Evolutionary conservation across 1,140 invertebrate genomes (phyloP), one percentile per base, ranked within the genome.

Genomic region (Zaprionus africanus): DNA sequence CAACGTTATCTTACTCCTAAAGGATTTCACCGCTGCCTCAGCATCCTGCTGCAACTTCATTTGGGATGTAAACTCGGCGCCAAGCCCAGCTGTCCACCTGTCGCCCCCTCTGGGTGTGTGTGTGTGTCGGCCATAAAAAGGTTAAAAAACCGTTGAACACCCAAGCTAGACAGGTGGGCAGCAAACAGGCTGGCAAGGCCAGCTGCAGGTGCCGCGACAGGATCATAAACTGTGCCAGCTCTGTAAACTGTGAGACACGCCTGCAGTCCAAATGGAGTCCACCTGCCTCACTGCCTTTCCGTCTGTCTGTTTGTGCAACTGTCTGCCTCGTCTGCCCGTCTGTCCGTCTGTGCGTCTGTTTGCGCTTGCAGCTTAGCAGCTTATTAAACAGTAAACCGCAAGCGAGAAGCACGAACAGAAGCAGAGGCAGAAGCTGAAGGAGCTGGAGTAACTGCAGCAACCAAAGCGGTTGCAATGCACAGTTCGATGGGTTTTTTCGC

Each of bases 321-420:
- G 11, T 36, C 34, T 36, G 12, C 5, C 22, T 26, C 31, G 24
- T 11, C 19, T 41, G 46, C 13, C 2, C 22, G 22, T 22, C 13
- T 15, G 12, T 31, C 12, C 12, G 34, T 36, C 13, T 15, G 12
- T 31, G 22, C 43, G 38, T 41, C 62, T 56, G 64, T 51, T 61
- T 24, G 36, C 64, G 41, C 54, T n/a, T 53, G 70, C 64, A 54
- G 80, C 75, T 82, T 75, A 78, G 70, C 69, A 78, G 76, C 76
- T 82, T 78, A 82, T 82, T 82, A 83, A 64, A 71, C 46, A 67
- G 63, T 46, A 59, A 49, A 51, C 31, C 31, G 38, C 56, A 59
- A 28, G 43, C 5, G 46, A 56, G 19, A 15, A 13, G 9, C 15
- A 19, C 22, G 22, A 22, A 22, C 22, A 22, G 22, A 6, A 11